These are phyloP conservation scores for Melanotaenia trifasciata DNA, from an alignment of 2,797 vertebrate genomes.

Conservation along the genomic window DNA sequence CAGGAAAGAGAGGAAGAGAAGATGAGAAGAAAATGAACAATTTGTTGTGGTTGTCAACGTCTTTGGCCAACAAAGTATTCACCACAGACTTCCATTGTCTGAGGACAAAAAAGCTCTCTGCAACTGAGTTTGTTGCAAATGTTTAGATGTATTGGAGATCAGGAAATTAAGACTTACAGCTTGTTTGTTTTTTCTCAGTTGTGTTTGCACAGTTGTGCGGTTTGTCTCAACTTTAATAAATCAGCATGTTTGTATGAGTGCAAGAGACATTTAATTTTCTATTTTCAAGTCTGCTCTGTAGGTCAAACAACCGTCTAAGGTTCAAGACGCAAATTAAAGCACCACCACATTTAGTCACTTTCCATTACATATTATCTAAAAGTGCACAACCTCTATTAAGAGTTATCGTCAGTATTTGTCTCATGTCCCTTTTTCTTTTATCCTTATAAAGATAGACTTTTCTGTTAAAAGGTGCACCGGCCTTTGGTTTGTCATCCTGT, in stretches of 20 bases:
- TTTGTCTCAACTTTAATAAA: slow-evolving; percentile 72
- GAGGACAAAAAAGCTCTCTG: slow-evolving; percentile 17
- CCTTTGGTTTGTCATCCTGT: slow-evolving; percentile 32
- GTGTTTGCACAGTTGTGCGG: slow-evolving; percentile 69
- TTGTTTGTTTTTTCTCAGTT: slow-evolving; percentile 67
- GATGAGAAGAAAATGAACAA: slow-evolving; percentile 74
- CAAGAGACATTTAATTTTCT: slow-evolving; percentile 73
- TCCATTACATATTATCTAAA: slow-evolving; percentile 83
- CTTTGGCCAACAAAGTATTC: slow-evolving; percentile 45
- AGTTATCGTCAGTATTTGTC: slow-evolving; percentile 30
- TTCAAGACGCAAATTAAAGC: slow-evolving; percentile 82
- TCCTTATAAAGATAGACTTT: slow-evolving; percentile 47
- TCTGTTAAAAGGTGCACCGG: slow-evolving; percentile 51
- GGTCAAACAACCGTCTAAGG: slow-evolving; percentile 88
- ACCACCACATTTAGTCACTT: slow-evolving; percentile 75
- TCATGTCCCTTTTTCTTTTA: slow-evolving; percentile 33
- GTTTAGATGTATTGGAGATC: slow-evolving; percentile 61
- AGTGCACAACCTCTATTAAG: slow-evolving; percentile 76
- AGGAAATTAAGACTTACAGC: slow-evolving; percentile 78
- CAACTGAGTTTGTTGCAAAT: slow-evolving; percentile 41
- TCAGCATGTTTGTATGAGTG: slow-evolving; percentile 68
- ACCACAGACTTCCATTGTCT: slow-evolving; percentile 45
- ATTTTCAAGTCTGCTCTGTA: slow-evolving; percentile 87
- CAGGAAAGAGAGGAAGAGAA: slow-evolving; percentile 55
- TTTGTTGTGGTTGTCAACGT: slow-evolving; percentile 74